These are phyloP conservation scores for Frankliniella intonsa DNA, from an alignment of 2,888 invertebrate genomes.

Conservation along the genomic window DNA sequence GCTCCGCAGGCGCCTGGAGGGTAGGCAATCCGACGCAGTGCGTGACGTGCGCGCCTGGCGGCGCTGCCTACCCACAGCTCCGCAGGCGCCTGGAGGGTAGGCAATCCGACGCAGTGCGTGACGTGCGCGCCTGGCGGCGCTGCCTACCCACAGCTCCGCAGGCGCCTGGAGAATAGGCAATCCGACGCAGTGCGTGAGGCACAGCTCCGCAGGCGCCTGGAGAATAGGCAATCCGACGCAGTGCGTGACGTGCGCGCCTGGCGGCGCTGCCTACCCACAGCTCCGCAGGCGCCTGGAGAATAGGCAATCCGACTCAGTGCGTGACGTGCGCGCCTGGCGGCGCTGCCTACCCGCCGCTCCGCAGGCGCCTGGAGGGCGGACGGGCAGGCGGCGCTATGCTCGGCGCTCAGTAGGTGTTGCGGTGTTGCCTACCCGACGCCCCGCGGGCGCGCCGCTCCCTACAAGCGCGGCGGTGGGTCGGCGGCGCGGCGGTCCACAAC, in stretches of 20 bases:
- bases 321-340: neutral
- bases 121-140: neutral
- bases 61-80: neutral
- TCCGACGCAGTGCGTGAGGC: no score
- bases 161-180: neutral
- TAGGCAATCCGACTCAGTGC: neutral
- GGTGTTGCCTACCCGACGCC: no score
- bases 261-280: neutral
- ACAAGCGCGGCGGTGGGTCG: no score
- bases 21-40: neutral
- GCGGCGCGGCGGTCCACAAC: neutral
- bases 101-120: neutral
- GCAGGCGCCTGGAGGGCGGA: neutral
- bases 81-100: neutral
- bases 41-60: neutral
- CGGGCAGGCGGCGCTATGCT: no score
- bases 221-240: neutral
- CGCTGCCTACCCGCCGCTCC: neutral
- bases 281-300: neutral
- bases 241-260: neutral
- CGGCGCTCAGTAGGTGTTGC: no score
- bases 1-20: neutral
- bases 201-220: neutral
- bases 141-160: neutral
- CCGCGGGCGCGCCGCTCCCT: no score